Base-by-base conservation (phyloP, 2,113 vertebrate genomes). In the Halcyon malimbica region DNA sequence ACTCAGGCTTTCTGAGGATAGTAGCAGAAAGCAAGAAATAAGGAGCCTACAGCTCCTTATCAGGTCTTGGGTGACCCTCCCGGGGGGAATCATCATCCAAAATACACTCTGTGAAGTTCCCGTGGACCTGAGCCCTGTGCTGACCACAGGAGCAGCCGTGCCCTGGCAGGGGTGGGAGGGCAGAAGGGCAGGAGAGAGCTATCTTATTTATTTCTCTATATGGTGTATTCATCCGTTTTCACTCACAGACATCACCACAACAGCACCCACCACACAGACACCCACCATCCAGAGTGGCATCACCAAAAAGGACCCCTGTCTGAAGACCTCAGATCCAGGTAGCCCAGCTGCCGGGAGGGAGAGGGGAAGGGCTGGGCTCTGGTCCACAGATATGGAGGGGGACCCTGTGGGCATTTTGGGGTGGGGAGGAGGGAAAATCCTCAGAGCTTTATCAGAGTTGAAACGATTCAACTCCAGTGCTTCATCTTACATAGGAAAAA, bases 111-210 rank as follows among this genome's bases (percentile, higher is more conserved):
- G 0, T 5, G 3, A 59, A 51, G 3, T 18, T 12, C 14, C 9
- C 9, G 39, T 0, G 0, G 39, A 46, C 26, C 24, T 10, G 25
- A 64, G 17, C 37, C 17, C 37, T 35, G 0, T 0, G 1, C 20
- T 57, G 33, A 42, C 13, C 0, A 4, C 31, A 41, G 57, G 10
- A 83, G 24, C 41, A 54, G 16, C 29, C 2, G 0, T 67, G 21
- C 12, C 37, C 42, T 59, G 42, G n/a, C 15, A n/a, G 25, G 11
- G 28, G 2, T 33, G 35, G 35, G 54, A 74, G 51, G 42, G 37
- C 20, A 64, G 35, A 80, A 64, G 4, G 19, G 33, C 14, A 16
- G 75, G 11, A 64, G 16, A 51, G 5, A 8, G 9, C 1, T 79
- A 1, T 23, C 69, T 51, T 26, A 13, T 8, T 53, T 12, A 12